Evolutionary conservation across 2,888 invertebrate genomes (phyloP).

Genomic region (Tachina fera): DNA sequence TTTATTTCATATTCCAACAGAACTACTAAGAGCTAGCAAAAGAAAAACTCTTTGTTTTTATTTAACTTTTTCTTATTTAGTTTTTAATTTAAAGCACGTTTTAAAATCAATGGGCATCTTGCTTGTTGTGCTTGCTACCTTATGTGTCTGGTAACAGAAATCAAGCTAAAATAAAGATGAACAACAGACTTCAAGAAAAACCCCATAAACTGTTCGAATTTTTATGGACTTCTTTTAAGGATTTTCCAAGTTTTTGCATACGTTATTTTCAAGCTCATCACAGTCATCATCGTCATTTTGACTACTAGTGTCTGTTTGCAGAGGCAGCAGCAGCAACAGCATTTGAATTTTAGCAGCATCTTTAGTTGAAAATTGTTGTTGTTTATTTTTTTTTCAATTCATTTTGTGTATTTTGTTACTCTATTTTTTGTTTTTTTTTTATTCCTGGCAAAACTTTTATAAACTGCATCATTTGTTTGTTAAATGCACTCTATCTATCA

Average conservation of each 20-base stretch:
- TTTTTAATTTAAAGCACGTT: slow-evolving; percentile 70
- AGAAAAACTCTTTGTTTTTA: slow-evolving; percentile 31
- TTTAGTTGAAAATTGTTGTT: slow-evolving; percentile 41
- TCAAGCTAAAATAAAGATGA: slow-evolving; percentile 18
- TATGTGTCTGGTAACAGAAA: slow-evolving; percentile 21
- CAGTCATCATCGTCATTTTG: slow-evolving; percentile 33
- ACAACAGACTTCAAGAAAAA: slow-evolving; percentile 3
- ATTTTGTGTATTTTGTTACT: neutral
- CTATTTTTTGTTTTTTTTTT: neutral
- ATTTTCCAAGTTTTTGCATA: slow-evolving; percentile 67
- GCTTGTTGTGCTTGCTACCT: neutral
- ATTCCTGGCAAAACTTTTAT: slow-evolving; percentile 49
- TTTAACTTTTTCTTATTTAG: slow-evolving; percentile 35
- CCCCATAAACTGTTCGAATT: slow-evolving; percentile 56
- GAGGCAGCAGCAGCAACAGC: slow-evolving; percentile 30
- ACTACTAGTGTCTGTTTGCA: slow-evolving; percentile 6
- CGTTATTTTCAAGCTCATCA: slow-evolving; percentile 59
- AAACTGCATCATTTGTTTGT: slow-evolving; percentile 72
- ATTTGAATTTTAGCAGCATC: slow-evolving; percentile 60
- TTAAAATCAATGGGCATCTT: slow-evolving; percentile 48
- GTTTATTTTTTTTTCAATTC: neutral
- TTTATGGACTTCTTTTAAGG: slow-evolving; percentile 63
- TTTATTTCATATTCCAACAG: slow-evolving; percentile 22
- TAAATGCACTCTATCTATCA: slow-evolving; percentile 71
- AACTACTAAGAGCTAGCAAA: too few relatives aligned